Conservation (phyloP, 1,140 invertebrate genomes). For the Drosophila navojoa region DNA sequence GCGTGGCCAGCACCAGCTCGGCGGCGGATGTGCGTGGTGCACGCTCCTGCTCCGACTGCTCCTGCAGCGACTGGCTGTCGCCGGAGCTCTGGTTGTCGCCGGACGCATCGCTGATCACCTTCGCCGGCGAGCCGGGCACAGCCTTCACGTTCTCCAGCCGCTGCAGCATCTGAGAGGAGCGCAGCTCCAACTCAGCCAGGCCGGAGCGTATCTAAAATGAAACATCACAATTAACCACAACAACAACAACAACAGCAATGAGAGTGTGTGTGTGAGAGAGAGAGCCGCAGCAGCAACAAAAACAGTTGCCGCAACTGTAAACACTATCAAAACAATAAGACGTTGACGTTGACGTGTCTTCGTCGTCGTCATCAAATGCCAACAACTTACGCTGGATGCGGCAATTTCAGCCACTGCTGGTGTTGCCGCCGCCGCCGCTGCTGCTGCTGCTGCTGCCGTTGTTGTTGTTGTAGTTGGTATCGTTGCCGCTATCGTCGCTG, state of each 20-base stretch:
- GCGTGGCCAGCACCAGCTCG: conserved; percentile 29
- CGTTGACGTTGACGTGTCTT: conserved; percentile 58
- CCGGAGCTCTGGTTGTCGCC: conserved; percentile 12
- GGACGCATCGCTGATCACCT: conserved; percentile 8
- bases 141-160: conserved; percentile 78
- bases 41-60: background rate
- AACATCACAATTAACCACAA: conserved; percentile 1
- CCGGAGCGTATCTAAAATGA: conserved; percentile 77
- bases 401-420: conserved; percentile 54
- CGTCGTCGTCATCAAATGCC: conserved; percentile 64
- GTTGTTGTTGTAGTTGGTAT: background rate
- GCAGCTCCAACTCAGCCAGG: conserved; percentile 77
- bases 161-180: conserved; percentile 77
- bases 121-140: conserved; percentile 41
- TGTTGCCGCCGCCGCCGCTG: conserved; percentile 1
- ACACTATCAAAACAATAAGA: conserved; percentile 29
- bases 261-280: no score
- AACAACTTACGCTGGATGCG: conserved; percentile 60
- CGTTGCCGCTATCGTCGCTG: background rate
- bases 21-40: conserved; percentile 9
- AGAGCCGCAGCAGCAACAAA: no score
- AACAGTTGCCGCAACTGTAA: conserved; percentile 11
- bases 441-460: background rate
- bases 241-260: background rate
- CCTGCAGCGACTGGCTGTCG: conserved; percentile 16